A percentile compares a stretch with the other conserved stretches of the same genome.
Conservation (phyloP, 2,113 vertebrate species). For the Myrmecophaga tridactyla region DNA sequence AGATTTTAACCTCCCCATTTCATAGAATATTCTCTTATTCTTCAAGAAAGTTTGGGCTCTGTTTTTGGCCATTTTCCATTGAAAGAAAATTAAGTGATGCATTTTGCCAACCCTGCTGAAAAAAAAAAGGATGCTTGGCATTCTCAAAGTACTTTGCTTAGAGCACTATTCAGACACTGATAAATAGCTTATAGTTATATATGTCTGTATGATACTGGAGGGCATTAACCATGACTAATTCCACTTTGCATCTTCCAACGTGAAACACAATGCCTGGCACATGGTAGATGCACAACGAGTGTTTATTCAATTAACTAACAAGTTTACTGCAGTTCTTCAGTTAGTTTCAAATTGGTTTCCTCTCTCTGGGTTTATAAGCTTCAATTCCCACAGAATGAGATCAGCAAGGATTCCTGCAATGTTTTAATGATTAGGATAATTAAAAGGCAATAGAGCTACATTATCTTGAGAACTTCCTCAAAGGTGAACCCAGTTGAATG, state of each 20-base stretch:
- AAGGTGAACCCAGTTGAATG: slow-evolving; percentile 37
- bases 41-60: background rate
- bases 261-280: slow-evolving; percentile 12
- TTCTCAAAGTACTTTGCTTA: background rate
- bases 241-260: background rate
- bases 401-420: background rate
- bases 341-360: slow-evolving; percentile 5
- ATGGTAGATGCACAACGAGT: background rate
- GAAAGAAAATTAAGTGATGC: background rate
- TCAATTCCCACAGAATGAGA: background rate
- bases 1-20: too few relatives aligned
- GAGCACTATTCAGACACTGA: background rate
- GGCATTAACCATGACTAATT: background rate
- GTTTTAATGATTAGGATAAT: slow-evolving; percentile 66
- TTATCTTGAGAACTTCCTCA: slow-evolving; percentile 36
- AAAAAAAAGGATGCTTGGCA: background rate
- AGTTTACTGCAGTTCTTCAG: slow-evolving; percentile 9
- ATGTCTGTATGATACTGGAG: background rate
- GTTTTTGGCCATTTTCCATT: background rate
- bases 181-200: background rate
- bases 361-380: slow-evolving; percentile 45
- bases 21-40: background rate
- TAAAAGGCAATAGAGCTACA: slow-evolving; percentile 43
- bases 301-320: slow-evolving; percentile 9
- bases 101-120: background rate